Percentiles rank a stretch among this genome's conserved stretches.
These are phyloP conservation scores for Oasisia sp. DNA, from an alignment of 2,888 invertebrate genomes.

Conservation along the genomic window DNA sequence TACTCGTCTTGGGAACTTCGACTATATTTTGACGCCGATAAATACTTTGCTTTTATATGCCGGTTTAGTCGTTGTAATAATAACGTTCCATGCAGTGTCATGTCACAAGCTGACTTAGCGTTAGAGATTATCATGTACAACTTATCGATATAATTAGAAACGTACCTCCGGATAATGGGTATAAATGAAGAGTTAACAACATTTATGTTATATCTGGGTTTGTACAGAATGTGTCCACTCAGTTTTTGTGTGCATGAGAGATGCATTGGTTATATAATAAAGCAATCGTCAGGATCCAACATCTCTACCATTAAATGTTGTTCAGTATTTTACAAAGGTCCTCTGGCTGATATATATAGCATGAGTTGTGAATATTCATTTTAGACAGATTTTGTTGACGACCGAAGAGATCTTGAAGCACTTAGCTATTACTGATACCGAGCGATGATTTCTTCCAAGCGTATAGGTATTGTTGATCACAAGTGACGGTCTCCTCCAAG, in stretches of 20 bases:
- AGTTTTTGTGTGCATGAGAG: not conserved
- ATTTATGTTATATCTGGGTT: not conserved
- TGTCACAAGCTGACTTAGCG: not conserved
- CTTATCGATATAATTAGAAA: not conserved
- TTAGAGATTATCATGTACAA: not conserved
- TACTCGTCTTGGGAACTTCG: not conserved
- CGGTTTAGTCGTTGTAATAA: not conserved
- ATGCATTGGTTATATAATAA: not conserved
- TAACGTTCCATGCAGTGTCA: not conserved
- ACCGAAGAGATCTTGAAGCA: not conserved
- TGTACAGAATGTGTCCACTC: not conserved
- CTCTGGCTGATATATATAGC: too few relatives aligned
- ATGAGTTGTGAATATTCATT: not conserved
- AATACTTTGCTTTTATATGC: not conserved
- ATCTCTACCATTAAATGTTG: not conserved
- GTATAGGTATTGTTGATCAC: not conserved
- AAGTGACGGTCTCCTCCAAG: not conserved
- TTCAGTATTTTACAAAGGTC: not conserved
- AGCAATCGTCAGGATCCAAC: not conserved
- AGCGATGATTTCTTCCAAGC: not conserved
- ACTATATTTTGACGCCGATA: not conserved
- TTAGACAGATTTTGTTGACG: not conserved
- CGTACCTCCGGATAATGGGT: not conserved
- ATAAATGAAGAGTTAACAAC: not conserved
- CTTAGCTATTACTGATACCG: not conserved